phyloP scores from a whole-genome alignment of 2,113 vertebrate species.

The Ictidomys tridecemlineatus region DNA sequence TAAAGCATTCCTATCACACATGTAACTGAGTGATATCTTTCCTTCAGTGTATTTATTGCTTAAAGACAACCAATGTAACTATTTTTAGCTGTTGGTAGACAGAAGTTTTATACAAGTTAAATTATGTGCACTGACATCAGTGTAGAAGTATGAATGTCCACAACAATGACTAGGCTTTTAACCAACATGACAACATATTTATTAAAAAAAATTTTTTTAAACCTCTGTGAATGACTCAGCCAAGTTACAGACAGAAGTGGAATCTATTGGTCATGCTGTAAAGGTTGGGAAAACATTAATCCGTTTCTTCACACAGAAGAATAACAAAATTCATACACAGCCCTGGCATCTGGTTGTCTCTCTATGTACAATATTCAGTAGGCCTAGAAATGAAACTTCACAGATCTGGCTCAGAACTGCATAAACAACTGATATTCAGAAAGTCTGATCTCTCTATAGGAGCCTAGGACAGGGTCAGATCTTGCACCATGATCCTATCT shows the following conservation, averaged over 20 bases:
- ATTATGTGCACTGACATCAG: slow-evolving; percentile 75
- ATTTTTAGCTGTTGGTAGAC: slow-evolving; percentile 78
- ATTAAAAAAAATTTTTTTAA: slow-evolving; percentile 75
- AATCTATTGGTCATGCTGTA: slow-evolving; percentile 82
- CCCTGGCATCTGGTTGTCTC: slow-evolving; percentile 57
- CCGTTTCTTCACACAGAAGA: slow-evolving; percentile 79
- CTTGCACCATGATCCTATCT: slow-evolving; percentile 11
- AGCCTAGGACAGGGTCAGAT: background rate
- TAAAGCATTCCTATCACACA: slow-evolving; percentile 48
- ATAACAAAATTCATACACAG: slow-evolving; percentile 77
- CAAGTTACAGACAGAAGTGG: slow-evolving; percentile 82
- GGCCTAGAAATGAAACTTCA: slow-evolving; percentile 45
- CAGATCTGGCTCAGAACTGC: slow-evolving; percentile 33
- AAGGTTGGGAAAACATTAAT: slow-evolving; percentile 84
- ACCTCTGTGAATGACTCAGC: slow-evolving; percentile 83
- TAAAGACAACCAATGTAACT: slow-evolving; percentile 65
- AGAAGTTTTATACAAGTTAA: slow-evolving; percentile 79
- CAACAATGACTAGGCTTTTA: slow-evolving; percentile 82
- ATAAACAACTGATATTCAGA: slow-evolving; percentile 40
- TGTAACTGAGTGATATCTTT: slow-evolving; percentile 56
- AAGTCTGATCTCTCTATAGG: slow-evolving; percentile 9
- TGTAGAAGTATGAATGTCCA: slow-evolving; percentile 79
- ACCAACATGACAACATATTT: slow-evolving; percentile 85
- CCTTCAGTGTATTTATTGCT: slow-evolving; percentile 61
- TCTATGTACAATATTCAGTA: slow-evolving; percentile 30